Base-by-base conservation (phyloP, 2,888 invertebrate genomes). In the Drosophila prostipennis region DNA sequence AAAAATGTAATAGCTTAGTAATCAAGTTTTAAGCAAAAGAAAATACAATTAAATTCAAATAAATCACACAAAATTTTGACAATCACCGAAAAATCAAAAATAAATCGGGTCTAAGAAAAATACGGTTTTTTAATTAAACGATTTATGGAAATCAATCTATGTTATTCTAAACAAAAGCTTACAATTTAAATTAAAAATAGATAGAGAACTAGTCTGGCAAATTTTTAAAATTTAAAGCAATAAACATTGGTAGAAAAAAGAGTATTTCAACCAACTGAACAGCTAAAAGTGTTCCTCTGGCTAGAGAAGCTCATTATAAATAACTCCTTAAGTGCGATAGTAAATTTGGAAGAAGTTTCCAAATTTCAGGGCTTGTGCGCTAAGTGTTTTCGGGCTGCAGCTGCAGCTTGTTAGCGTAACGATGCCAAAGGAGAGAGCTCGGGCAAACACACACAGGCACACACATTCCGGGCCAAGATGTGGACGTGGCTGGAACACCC, bases 391-490 rank as follows among this genome's bases (percentile, higher is more conserved):
- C 2, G 23, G 46, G 40, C 32, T 67, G 74, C 61, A 77, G 60
- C 68, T 79, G 75, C 80, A 73, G 67, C 70, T 79, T 73, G 75
- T 75, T 79, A 77, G 70, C 72, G 68, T 63, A 69, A 64, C 42
- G 69, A 68, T 48, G 60, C 51, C 57, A 65, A 51, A 53, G 51
- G 52, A 73, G 53, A 3, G 34, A 48, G 26, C 53, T n/a, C 40
- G 16, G 11, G 43, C 16, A 53, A 16, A 37, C 39, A 43, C 19
- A 39, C 32, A 37, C 42, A 19, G 19, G 19, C 19, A 19, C 19
- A 39, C 32, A 42, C 14, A 39, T 40, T 40, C 19, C 13, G 40
- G 48, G 34, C 36, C 10, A 36, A 29, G 70, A 70, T 45, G 49
- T 57, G 45, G 46, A 42, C 42, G 42, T 29, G 68, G 58, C 51